Evolutionary conservation across 1,140 invertebrate genomes (phyloP).

Genomic region (Meloidogyne hapla): DNA sequence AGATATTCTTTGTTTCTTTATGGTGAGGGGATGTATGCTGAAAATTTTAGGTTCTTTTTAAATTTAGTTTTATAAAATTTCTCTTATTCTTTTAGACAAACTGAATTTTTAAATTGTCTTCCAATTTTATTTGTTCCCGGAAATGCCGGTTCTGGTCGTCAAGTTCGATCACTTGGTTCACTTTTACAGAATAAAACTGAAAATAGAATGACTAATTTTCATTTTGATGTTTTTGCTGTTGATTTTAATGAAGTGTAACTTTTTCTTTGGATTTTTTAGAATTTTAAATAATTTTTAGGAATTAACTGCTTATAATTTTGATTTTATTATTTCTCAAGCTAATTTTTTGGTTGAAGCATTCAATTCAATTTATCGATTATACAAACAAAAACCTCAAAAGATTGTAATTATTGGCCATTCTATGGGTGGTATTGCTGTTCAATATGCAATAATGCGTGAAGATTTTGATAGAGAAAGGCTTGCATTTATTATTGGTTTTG

Average conservation of each 20-base stretch:
- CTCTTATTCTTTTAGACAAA: conserved; percentile 27
- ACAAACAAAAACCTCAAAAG: conserved; percentile 27
- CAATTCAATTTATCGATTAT: conserved; percentile 35
- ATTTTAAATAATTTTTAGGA: conserved; percentile 38
- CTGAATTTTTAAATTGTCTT: conserved; percentile 34
- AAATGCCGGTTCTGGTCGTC: conserved; percentile 53
- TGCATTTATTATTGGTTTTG: conserved; percentile 40
- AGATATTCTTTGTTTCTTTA: conserved; percentile 47
- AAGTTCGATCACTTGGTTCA: conserved; percentile 52
- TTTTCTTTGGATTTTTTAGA: neutral
- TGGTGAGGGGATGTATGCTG: conserved; percentile 44
- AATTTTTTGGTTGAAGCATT: conserved; percentile 38
- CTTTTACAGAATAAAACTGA: conserved; percentile 54
- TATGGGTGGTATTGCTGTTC: conserved; percentile 53
- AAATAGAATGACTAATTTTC: conserved; percentile 33
- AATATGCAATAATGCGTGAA: conserved; percentile 10
- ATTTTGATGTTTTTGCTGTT: conserved; percentile 51
- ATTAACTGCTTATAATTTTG: conserved; percentile 47
- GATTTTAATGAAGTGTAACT: conserved; percentile 49
- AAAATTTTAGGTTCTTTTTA: conserved; percentile 37
- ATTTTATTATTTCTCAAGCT: conserved; percentile 36
- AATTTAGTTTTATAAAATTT: neutral
- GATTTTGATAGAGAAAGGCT: conserved; percentile 10
- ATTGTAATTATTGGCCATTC: conserved; percentile 54
- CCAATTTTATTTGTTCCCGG: conserved; percentile 53